Conservation (phyloP, 1,140 invertebrate genomes). For the Camponotus floridanus region DNA sequence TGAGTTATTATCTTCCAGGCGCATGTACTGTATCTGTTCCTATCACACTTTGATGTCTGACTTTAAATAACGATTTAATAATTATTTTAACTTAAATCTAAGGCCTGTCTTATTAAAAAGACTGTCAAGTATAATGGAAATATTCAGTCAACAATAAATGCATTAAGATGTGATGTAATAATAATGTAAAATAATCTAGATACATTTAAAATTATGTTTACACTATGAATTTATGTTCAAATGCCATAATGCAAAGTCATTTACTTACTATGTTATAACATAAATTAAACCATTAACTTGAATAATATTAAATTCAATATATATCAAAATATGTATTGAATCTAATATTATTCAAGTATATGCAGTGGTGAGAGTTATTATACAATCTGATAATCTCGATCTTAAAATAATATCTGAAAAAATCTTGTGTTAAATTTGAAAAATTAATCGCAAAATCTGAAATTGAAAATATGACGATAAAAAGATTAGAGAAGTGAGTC, state of each 20-base stretch:
- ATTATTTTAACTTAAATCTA: not conserved
- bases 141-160: not conserved
- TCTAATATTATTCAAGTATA: not conserved
- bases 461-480: slow-evolving; percentile 19
- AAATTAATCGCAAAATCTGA: not conserved
- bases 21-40: not conserved
- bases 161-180: not conserved
- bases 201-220: not conserved
- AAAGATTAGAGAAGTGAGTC: not conserved
- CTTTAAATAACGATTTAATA: not conserved
- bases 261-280: not conserved
- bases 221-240: not conserved
- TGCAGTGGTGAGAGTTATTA: not conserved
- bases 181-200: not conserved
- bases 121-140: not conserved
- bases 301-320: too few relatives aligned
- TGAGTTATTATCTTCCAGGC: not conserved
- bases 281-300: not conserved
- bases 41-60: not conserved
- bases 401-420: not conserved
- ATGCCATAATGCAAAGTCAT: not conserved
- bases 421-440: slow-evolving; percentile 1
- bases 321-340: not conserved
- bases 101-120: not conserved
- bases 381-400: not conserved